phyloP scores from a whole-genome alignment of 2,888 invertebrate species.

The Axea sp. region DNA sequence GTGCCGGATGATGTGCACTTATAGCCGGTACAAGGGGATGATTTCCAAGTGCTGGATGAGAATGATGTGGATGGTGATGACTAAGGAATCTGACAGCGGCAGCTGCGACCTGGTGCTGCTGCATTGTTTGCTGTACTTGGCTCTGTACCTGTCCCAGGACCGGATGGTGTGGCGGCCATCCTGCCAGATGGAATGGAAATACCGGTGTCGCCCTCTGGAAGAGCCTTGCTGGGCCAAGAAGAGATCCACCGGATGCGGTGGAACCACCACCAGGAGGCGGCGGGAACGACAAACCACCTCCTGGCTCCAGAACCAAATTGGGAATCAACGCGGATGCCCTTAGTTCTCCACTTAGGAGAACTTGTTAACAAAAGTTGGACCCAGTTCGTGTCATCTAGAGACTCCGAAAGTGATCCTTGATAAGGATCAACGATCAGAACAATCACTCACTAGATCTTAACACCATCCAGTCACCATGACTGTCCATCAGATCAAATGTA shows the following conservation, averaged over 20 bases:
- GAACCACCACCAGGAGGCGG: conserved; percentile 77
- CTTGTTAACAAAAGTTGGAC: conserved; percentile 13
- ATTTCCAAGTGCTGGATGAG: conserved; percentile 74
- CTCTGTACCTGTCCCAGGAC: conserved; percentile 76
- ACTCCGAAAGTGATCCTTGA: conserved; percentile 12
- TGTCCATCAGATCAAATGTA: neutral
- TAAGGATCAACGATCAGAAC: conserved; percentile 24
- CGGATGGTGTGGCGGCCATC: conserved; percentile 78
- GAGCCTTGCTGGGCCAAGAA: conserved; percentile 73
- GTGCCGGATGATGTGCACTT: conserved; percentile 73
- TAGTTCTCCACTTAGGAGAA: conserved; percentile 40
- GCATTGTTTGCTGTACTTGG: conserved; percentile 77
- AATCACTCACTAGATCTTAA: neutral
- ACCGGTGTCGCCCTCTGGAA: conserved; percentile 77
- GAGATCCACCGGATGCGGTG: conserved; percentile 71
- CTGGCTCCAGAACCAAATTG: conserved; percentile 78
- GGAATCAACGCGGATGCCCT: conserved; percentile 75
- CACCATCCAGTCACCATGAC: neutral
- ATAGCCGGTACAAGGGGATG: conserved; percentile 75
- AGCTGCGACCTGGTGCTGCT: conserved; percentile 76
- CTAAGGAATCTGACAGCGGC: conserved; percentile 74
- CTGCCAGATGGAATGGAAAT: conserved; percentile 77
- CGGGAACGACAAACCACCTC: conserved; percentile 78
- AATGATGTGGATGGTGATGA: conserved; percentile 77
- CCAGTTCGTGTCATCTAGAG: conserved; percentile 28